Base-by-base conservation (phyloP, 1,140 invertebrate genomes). In the Araneus ventricosus region DNA sequence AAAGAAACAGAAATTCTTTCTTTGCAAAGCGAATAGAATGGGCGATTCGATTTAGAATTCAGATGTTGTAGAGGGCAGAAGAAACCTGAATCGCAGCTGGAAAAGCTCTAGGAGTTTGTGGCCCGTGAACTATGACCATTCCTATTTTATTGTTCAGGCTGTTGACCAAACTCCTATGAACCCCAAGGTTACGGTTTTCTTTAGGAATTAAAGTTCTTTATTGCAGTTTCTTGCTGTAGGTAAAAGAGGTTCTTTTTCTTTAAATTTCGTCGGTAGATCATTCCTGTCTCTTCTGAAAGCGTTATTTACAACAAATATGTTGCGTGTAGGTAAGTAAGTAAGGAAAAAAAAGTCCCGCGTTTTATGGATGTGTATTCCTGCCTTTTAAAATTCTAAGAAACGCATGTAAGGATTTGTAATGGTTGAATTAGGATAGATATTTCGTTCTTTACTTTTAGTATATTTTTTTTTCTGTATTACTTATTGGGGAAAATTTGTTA, bases 91-190 rank as follows among this genome's bases (percentile, higher is more conserved):
- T 75, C 67, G 67, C 67, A 75, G 27, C 67, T 75, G 67, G 27
- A 37, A 75, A 75, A 30, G 79, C 22, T 82, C 37, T 82, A 6
- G 37, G 39, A 41, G 79, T 82, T 45, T 39, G 41, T 45, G 79
- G 79, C 41, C 79, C 79, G 41, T 82, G 79, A 82, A 82, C 79
- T 82, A 45, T 45, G 79, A 41, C 79, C 79, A 45, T 82, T 45
- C n/a, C 41, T 24, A 41, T 82, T 82, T 82, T 39, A 45, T 82
- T 82, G 37, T 39, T 82, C 20, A n/a, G 39, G 39, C 79, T 82
- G 79, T 82, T 82, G 79, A 82, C 79, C 79, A 82, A 75, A 75
- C 79, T 82, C 37, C 39, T n/a, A 39, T 82, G 79, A 45, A n/a
- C 79, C 41, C 30, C 67, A 75, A 75, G 67, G 67, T 75, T 75